Percentiles rank a stretch among this genome's conserved stretches.
phyloP scores from a whole-genome alignment of 1,140 invertebrate species.

The Phthorimaea operculella region DNA sequence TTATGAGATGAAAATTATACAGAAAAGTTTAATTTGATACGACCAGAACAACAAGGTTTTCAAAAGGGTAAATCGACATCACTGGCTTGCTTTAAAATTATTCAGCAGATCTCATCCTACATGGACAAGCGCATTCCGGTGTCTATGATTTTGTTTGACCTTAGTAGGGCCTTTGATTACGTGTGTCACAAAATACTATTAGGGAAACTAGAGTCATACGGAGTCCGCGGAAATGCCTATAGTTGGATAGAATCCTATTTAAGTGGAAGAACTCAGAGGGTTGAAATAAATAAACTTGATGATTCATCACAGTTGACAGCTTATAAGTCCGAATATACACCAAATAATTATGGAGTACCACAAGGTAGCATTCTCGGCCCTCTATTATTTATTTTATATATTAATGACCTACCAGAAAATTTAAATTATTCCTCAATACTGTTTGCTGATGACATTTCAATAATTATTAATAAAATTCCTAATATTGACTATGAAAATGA shows the following conservation, averaged over 20 bases:
- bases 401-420: background rate
- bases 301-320: background rate
- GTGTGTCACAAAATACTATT: constrained; percentile 4
- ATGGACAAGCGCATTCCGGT: background rate
- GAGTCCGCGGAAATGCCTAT: background rate
- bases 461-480: too few relatives aligned
- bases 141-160: constrained; percentile 5
- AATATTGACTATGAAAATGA: too few relatives aligned
- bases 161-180: constrained; percentile 7
- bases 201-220: constrained; percentile 5
- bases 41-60: constrained; percentile 6
- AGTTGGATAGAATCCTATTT: constrained; percentile 5
- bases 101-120: background rate
- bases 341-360: constrained; percentile 7
- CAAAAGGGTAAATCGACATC: constrained; percentile 10
- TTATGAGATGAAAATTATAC: too few relatives aligned
- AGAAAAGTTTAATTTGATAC: constrained; percentile 1
- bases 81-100: constrained; percentile 7
- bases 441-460: too few relatives aligned
- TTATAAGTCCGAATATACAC: background rate
- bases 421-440: too few relatives aligned
- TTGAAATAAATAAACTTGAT: background rate
- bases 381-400: constrained; percentile 3
- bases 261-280: background rate
- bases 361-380: constrained; percentile 7